Evolutionary conservation across 2,113 vertebrate species (phyloP).

Genomic region (Vanacampus margaritifer): DNA sequence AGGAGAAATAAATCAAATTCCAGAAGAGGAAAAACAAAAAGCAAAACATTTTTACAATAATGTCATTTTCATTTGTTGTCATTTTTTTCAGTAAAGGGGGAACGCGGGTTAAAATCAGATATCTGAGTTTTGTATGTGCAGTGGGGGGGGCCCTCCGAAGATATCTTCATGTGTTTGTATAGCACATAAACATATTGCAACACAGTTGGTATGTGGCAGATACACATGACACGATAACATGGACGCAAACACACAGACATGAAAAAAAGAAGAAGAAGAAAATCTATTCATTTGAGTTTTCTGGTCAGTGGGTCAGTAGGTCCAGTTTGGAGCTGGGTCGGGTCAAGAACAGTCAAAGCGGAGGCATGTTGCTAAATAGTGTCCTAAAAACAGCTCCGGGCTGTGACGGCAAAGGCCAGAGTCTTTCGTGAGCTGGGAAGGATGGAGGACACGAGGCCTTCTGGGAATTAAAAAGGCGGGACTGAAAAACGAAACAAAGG

Average conservation of each 20-base stretch:
- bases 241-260: constrained; percentile 11
- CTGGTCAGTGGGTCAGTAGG: constrained; percentile 47
- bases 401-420: constrained; percentile 9
- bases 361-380: constrained; percentile 32
- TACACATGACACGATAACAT: constrained; percentile 9
- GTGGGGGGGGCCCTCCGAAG: too few relatives aligned
- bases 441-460: constrained; percentile 9
- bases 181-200: not conserved
- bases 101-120: not conserved
- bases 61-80: too few relatives aligned
- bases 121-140: too few relatives aligned
- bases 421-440: constrained; percentile 17
- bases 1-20: not conserved
- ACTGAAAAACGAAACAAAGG: not conserved
- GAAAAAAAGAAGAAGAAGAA: not conserved
- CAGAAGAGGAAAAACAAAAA: not conserved
- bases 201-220: not conserved
- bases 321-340: constrained; percentile 18
- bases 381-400: constrained; percentile 37
- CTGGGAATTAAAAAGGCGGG: constrained; percentile 12
- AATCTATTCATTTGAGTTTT: constrained; percentile 18
- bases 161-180: not conserved
- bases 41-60: too few relatives aligned
- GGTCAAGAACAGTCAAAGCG: constrained; percentile 40
- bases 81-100: too few relatives aligned